Base-by-base conservation (phyloP, 2,888 invertebrate species). In the Agonopterix arenella region DNA sequence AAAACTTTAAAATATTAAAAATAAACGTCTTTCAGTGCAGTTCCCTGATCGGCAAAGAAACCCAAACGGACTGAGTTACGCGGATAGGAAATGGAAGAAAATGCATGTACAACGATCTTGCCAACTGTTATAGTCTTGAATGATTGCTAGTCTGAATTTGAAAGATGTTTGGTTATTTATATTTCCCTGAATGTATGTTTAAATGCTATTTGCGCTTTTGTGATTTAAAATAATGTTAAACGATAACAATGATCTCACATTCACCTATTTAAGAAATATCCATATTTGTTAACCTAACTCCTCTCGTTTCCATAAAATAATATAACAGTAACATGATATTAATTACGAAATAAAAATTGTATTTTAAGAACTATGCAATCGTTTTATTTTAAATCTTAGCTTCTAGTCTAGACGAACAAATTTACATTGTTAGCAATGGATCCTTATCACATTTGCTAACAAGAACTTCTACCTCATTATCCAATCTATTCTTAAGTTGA, bases 371-470 rank as follows among this genome's bases (percentile, higher is more conserved):
- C 52, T 50, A 52, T 49, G 45, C 49, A 45, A 45, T 28, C 49
- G 44, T 52, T 52, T 54, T 49, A 50, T 63, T 58, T 54, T 43
- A 43, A 43, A 8, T 43, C 45, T 52, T 51, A 51, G 40, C 51
- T 48, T 52, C 47, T 41, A 11, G 18, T 52, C 47, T 41, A 36
- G 40, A 41, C 11, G 28, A 43, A 36, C 8, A 41, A 5, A 28
- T 47, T 90, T 80, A 95, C 13, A 93, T 91, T 45, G 94, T 93
- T 55, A 81, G 83, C 46, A 97, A 76, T 1, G 97, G 97, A 88
- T 97, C 97, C 59, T 80, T 89, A 79, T 97, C 97, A 43, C 78
- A 73, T 65, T 91, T 75, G 8, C 97, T 96, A 18, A 97, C 90
- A 52, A 92, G 60, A 8, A 97, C 90, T 57, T 91, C 75, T 8